Base-by-base conservation (phyloP, 2,797 vertebrate species). In the Myotis findleyi region DNA sequence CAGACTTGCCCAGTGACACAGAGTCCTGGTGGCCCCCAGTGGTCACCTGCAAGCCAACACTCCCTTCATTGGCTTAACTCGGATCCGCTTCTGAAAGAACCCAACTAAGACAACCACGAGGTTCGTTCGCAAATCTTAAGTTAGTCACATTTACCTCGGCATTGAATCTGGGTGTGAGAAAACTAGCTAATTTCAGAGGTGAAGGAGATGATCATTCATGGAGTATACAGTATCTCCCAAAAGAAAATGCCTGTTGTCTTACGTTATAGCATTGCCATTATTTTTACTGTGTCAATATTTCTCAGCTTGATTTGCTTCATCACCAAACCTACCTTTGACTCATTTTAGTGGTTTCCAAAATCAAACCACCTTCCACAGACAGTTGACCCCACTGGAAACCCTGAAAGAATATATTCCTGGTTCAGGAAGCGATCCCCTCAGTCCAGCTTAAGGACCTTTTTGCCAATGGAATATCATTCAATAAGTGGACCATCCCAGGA, bases 301-400 rank as follows among this genome's bases (percentile, higher is more conserved):
- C 27, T 94, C 79, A 82, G 38, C 62, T 93, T 95, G 53, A 95
- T 36, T 89, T 30, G 27, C 59, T 83, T 51, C 92, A 81, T 89
- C n/a, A n/a, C 17, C 68, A 94, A 92, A 53, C 53, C 73, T 71
- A 93, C 44, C 84, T 93, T 91, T 94, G 51, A 93, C 84, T 87
- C 57, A 93, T 30, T 96, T 92, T 92, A 80, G 20, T 49, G 81
- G 25, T 88, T 96, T 95, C 90, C 86, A 96, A 95, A 91, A 72
- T 72, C 69, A 68, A 82, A 85, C n/a, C 21, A n/a, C 53, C 49
- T 77, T 86, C 73, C 21, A 47, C 68, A 80, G 76, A 87, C 53
- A 81, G 69, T 57, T 91, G 79, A 73, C 41, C 41, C 55, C 57
- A 75, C 0, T 41, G 77, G 92, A 82, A 87, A 93, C 49, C 86